phyloP scores from a whole-genome alignment of 2,797 vertebrate species.

The Enteromius viviparus region DNA sequence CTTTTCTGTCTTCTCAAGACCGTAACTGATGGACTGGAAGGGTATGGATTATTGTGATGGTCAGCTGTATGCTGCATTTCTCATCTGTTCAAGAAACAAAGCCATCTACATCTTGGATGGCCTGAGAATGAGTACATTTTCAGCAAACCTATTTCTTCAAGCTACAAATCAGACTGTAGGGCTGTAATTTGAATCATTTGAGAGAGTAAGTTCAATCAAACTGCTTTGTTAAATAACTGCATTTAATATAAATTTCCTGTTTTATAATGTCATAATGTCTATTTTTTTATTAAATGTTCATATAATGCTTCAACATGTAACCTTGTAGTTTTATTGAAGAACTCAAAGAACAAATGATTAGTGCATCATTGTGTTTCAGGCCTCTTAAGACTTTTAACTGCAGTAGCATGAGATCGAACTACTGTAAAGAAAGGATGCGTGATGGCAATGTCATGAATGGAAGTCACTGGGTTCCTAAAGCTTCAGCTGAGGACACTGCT shows the following conservation, averaged over 20 bases:
- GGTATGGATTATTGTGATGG: background rate
- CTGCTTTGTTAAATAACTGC: background rate
- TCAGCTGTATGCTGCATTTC: background rate
- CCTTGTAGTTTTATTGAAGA: background rate
- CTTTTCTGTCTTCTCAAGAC: background rate
- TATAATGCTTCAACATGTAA: background rate
- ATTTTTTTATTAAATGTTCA: background rate
- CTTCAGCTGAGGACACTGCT: background rate
- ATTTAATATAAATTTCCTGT: background rate
- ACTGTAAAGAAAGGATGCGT: background rate
- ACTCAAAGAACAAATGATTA: background rate
- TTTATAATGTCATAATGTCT: background rate
- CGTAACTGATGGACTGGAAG: background rate
- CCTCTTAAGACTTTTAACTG: background rate
- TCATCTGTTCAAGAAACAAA: background rate
- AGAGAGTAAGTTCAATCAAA: background rate
- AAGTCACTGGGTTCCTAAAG: conserved; percentile 10
- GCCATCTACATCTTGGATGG: background rate
- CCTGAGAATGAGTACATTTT: background rate
- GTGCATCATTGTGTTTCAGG: background rate
- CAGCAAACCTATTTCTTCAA: background rate
- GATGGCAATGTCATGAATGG: conserved; percentile 25
- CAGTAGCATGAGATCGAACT: background rate
- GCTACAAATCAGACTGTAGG: background rate
- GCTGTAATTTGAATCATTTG: background rate